A percentile compares a stretch with the other conserved stretches of the same genome.
These are phyloP conservation scores for Tragulus kanchil DNA, from an alignment of 2,113 vertebrate genomes.

Conservation along the genomic window DNA sequence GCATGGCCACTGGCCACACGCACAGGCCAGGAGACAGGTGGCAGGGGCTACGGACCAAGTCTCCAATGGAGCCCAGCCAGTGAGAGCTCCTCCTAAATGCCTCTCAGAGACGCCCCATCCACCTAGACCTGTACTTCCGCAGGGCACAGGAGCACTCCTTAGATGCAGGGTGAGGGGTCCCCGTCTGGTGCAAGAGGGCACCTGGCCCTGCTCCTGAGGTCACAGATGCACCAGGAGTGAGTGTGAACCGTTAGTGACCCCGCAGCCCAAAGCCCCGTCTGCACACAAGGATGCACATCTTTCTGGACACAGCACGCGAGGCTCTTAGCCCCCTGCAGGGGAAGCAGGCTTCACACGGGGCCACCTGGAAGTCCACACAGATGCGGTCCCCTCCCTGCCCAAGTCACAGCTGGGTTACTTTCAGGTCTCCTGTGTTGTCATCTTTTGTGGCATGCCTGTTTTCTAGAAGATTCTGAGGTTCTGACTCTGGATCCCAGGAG, in stretches of 20 bases:
- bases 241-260: too few species aligned
- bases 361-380: background rate
- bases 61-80: background rate
- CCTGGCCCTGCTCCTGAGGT: background rate
- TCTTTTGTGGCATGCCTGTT: background rate
- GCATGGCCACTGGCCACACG: background rate
- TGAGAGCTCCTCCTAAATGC: background rate
- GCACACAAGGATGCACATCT: background rate
- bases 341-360: background rate
- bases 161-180: too few species aligned
- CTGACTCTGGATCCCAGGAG: background rate
- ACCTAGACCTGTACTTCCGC: background rate
- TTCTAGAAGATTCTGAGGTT: background rate
- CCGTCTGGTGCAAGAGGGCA: background rate
- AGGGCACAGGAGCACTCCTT: too few species aligned
- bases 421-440: background rate
- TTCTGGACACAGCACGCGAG: background rate
- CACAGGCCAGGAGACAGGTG: background rate
- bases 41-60: background rate
- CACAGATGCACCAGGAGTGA: too few species aligned
- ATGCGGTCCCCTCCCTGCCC: background rate
- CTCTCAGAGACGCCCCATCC: fast-evolving
- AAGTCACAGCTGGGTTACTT: background rate
- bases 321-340: background rate
- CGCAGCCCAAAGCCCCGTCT: too few species aligned